A percentile compares a stretch with the other conserved stretches of the same genome.
Evolutionary conservation across 2,888 invertebrate genomes (phyloP).

Genomic region (Lagria hirta): DNA sequence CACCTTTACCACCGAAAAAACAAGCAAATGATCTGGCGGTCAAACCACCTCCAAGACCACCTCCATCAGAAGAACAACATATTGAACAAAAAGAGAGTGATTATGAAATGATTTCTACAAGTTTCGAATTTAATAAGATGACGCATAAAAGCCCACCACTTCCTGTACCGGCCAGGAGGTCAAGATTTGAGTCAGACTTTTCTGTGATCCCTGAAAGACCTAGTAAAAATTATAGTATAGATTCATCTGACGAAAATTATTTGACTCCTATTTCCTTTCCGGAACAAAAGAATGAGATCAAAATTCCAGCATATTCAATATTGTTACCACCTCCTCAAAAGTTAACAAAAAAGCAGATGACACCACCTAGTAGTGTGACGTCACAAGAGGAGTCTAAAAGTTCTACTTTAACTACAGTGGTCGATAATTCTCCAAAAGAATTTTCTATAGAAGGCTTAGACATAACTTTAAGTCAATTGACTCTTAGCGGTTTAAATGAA

Average conservation of each 20-base stretch:
- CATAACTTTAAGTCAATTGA: conserved; percentile 79
- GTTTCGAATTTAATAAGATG: conserved; percentile 36
- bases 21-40: conserved; percentile 60
- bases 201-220: conserved; percentile 52
- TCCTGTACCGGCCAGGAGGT: conserved; percentile 62
- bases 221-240: conserved; percentile 42
- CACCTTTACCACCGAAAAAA: conserved; percentile 73
- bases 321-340: conserved; percentile 57
- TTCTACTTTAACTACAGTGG: conserved; percentile 40
- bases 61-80: conserved; percentile 59
- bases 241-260: conserved; percentile 63
- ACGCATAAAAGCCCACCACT: conserved; percentile 59
- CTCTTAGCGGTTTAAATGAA: conserved; percentile 79
- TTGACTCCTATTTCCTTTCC: conserved; percentile 65
- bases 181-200: conserved; percentile 55
- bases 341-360: conserved; percentile 39
- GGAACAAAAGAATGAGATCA: conserved; percentile 44
- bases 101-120: conserved; percentile 50
- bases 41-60: conserved; percentile 68
- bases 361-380: conserved; percentile 34
- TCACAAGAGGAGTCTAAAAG: conserved; percentile 42
- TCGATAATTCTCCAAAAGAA: conserved; percentile 41
- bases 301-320: conserved; percentile 46
- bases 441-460: conserved; percentile 60
- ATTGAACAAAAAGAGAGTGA: conserved; percentile 61